Conservation (phyloP, 35 echinoderm and acorn worm genomes). For the Holothuria glaberrima region DNA sequence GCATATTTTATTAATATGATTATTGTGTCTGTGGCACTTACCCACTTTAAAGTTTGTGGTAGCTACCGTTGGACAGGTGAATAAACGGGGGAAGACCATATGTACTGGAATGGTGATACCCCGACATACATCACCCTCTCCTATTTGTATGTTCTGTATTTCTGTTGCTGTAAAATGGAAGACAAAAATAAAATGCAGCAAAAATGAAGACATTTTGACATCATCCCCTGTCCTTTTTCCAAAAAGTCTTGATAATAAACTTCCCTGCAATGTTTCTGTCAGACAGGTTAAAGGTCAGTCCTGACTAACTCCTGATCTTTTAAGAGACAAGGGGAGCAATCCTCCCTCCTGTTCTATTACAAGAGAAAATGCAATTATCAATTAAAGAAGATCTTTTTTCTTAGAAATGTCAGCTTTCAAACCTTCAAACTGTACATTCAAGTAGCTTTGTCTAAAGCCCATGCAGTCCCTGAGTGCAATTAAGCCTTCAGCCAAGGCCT, state of each 20-base stretch:
- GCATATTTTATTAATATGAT: no score
- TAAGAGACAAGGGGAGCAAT: no score
- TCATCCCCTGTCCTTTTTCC: not conserved
- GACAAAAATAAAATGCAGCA: not conserved
- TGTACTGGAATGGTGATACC: conserved; percentile 96
- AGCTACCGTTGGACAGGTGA: conserved; percentile 93
- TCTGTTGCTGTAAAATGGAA: conserved; percentile 84
- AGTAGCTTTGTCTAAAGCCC: no score
- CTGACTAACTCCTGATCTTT: not conserved
- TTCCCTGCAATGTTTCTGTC: not conserved
- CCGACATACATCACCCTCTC: conserved; percentile 87
- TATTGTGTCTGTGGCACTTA: conserved; percentile 32
- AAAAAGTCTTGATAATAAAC: not conserved
- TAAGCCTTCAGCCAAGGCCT: no score
- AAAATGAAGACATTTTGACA: not conserved
- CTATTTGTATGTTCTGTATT: conserved; percentile 99
- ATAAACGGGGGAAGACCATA: conserved; percentile 97
- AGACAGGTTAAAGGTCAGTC: not conserved
- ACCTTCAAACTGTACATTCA: no score
- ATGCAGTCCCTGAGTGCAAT: no score
- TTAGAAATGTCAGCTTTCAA: no score
- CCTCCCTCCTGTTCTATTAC: no score
- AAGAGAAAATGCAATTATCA: no score
- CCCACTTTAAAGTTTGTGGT: conserved; percentile 99
- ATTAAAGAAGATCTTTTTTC: no score